phyloP scores from a whole-genome alignment of 2,888 invertebrate species.

The Bedellia somnulentella region DNA sequence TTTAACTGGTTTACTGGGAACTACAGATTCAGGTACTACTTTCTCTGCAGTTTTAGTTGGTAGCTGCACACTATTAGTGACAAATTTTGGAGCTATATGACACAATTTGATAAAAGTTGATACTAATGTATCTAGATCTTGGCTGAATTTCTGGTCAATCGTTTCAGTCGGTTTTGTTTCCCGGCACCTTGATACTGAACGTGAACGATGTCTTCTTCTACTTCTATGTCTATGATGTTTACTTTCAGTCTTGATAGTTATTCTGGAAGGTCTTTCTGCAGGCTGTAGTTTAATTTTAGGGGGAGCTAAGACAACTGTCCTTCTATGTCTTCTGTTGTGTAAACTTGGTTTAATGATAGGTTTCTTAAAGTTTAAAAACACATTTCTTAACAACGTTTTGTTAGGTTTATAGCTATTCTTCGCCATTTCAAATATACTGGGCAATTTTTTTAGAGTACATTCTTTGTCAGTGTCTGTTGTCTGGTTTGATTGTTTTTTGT shows the following conservation, averaged over 20 bases:
- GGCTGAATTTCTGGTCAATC: slow-evolving; percentile 50
- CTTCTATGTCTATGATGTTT: slow-evolving; percentile 51
- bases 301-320: slow-evolving; percentile 51
- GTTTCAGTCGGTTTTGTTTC: slow-evolving; percentile 67
- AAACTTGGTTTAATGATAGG: slow-evolving; percentile 40
- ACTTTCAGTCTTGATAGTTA: slow-evolving; percentile 44
- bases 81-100: slow-evolving; percentile 44
- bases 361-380: slow-evolving; percentile 49
- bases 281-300: slow-evolving; percentile 49
- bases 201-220: slow-evolving; percentile 46
- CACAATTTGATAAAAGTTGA: slow-evolving; percentile 47
- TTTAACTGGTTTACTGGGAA: slow-evolving; percentile 53
- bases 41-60: slow-evolving; percentile 47
- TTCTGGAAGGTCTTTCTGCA: slow-evolving; percentile 39
- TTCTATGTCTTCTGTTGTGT: slow-evolving; percentile 57
- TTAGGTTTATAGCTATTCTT: slow-evolving; percentile 48
- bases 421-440: slow-evolving; percentile 44
- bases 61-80: slow-evolving; percentile 24
- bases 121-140: slow-evolving; percentile 47
- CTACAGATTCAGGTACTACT: slow-evolving; percentile 34
- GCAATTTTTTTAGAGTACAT: slow-evolving; percentile 25
- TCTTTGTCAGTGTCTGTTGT: slow-evolving; percentile 30
- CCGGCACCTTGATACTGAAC: slow-evolving; percentile 45
- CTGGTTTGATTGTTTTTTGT: slow-evolving; percentile 27
- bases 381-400: slow-evolving; percentile 42